A percentile compares a stretch with the other conserved stretches of the same genome.
Evolutionary conservation across 2,888 invertebrate genomes (phyloP).

Genomic region (Boloria euphrosyne): DNA sequence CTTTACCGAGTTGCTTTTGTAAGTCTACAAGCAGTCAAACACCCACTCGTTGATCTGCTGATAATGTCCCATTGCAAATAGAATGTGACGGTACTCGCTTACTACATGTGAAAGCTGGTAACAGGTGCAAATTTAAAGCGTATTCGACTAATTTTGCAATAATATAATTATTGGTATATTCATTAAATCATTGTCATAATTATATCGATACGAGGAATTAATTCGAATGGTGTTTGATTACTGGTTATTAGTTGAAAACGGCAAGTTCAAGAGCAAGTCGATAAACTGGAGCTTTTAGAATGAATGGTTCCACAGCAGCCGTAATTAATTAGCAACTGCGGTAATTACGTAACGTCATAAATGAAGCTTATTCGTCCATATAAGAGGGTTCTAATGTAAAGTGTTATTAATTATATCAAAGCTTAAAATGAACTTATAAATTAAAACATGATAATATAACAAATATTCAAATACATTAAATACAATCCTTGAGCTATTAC

Average conservation of each 20-base stretch:
- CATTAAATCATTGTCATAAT: slow-evolving; percentile 39
- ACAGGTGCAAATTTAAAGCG: slow-evolving; percentile 65
- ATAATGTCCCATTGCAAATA: slow-evolving; percentile 58
- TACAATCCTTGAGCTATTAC: too few relatives aligned
- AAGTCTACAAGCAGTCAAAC: slow-evolving; percentile 37
- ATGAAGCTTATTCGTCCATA: slow-evolving; percentile 44
- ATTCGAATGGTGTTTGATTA: slow-evolving; percentile 48
- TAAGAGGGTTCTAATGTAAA: slow-evolving; percentile 40
- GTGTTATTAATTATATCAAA: too few relatives aligned
- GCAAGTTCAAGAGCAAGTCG: slow-evolving; percentile 70
- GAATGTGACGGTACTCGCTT: slow-evolving; percentile 57
- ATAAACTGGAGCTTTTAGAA: slow-evolving; percentile 55
- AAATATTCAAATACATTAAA: too few relatives aligned
- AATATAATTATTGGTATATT: slow-evolving; percentile 45
- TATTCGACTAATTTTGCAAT: slow-evolving; percentile 56
- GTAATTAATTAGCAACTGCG: slow-evolving; percentile 56
- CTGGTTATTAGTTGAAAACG: slow-evolving; percentile 52
- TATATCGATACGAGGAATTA: slow-evolving; percentile 52
- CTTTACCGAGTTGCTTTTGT: slow-evolving; percentile 27
- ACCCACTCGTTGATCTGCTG: slow-evolving; percentile 52
- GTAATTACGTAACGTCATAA: slow-evolving; percentile 52
- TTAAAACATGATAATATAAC: too few relatives aligned
- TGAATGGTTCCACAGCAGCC: slow-evolving; percentile 51
- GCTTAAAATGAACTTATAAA: too few relatives aligned
- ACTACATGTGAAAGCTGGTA: slow-evolving; percentile 67